A percentile compares a stretch with the other conserved stretches of the same genome.
phyloP scores from a whole-genome alignment of 2,888 invertebrate genomes.

The Phyto melanocephala region DNA sequence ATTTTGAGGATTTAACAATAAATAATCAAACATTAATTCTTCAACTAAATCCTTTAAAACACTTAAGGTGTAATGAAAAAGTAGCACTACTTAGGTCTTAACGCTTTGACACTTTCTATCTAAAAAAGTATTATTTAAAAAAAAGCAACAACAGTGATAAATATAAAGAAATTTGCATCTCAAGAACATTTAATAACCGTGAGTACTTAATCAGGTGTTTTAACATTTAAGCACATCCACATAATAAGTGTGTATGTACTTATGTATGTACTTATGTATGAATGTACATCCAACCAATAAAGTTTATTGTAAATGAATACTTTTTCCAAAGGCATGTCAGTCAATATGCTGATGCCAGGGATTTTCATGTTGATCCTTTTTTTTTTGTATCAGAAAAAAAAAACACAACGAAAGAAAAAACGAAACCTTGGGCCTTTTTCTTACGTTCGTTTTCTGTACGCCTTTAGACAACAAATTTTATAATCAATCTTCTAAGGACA shows the following conservation, averaged over 20 bases:
- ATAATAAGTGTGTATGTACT: no score
- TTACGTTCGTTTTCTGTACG: background rate
- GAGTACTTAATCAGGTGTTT: constrained; percentile 67
- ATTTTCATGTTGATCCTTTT: constrained; percentile 63
- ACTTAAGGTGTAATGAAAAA: constrained; percentile 55
- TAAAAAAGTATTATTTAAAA: constrained; percentile 6
- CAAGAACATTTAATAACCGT: constrained; percentile 66
- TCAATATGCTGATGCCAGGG: constrained; percentile 65
- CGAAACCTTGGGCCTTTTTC: constrained; percentile 53
- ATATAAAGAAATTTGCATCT: constrained; percentile 52
- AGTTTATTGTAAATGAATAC: no score
- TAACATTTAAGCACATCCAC: constrained; percentile 5
- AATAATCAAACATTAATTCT: constrained; percentile 22
- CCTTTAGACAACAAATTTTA: constrained; percentile 42
- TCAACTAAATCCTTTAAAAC: constrained; percentile 57
- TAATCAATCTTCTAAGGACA: constrained; percentile 58
- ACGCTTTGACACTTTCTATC: constrained; percentile 53
- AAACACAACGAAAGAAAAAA: background rate
- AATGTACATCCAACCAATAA: no score
- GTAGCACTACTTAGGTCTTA: constrained; percentile 23
- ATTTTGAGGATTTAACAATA: background rate
- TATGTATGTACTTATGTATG: no score
- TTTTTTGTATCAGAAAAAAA: background rate
- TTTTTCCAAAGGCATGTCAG: constrained; percentile 50
- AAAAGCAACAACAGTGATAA: background rate